These are phyloP conservation scores for Sarcophaga variegata DNA, from an alignment of 2,888 invertebrate species.

Conservation along the genomic window DNA sequence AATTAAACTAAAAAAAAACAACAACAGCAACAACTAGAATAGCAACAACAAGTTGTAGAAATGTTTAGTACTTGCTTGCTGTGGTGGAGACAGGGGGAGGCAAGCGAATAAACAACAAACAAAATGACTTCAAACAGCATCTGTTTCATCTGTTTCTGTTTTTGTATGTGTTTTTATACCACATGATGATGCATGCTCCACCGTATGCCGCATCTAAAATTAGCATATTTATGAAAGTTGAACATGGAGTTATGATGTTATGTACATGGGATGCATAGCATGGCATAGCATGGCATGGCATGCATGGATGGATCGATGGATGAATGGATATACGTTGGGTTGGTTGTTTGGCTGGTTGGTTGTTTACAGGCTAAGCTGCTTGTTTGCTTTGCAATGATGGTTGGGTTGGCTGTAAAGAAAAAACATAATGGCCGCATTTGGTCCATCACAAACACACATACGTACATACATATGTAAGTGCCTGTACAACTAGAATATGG, in stretches of 20 bases:
- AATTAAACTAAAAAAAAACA: conserved; percentile 24
- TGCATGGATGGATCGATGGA: neutral
- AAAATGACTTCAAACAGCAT: conserved; percentile 45
- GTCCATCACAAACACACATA: neutral
- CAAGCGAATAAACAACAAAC: neutral
- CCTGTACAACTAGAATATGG: neutral
- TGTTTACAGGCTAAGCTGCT: neutral
- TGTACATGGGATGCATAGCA: neutral
- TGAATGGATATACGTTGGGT: neutral
- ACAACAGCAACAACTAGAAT: neutral
- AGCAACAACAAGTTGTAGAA: conserved; percentile 25
- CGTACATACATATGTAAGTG: neutral
- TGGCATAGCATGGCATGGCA: too few relatives aligned
- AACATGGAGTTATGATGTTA: conserved; percentile 53
- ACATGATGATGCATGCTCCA: neutral
- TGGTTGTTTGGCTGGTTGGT: neutral
- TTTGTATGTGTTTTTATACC: neutral
- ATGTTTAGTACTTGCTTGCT: conserved; percentile 4
- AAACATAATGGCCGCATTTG: neutral
- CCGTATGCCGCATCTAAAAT: neutral
- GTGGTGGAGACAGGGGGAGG: neutral
- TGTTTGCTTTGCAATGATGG: too few relatives aligned
- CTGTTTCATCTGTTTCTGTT: conserved; percentile 19
- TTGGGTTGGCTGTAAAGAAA: neutral
- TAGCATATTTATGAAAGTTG: conserved; percentile 52